phyloP scores from a whole-genome alignment of 2,888 invertebrate species.

The Ferdinandea cuprea region DNA sequence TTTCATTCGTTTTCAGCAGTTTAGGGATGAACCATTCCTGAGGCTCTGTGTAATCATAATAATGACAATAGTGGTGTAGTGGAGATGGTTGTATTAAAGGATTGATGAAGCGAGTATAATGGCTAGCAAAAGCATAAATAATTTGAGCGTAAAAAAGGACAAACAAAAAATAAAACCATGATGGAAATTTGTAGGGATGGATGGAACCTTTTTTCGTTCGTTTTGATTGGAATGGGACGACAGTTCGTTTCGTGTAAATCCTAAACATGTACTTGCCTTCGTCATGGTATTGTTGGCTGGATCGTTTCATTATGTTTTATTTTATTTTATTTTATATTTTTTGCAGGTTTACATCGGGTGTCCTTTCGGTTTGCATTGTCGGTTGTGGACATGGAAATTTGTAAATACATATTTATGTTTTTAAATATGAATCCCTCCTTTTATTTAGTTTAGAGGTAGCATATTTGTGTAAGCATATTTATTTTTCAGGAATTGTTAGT shows the following conservation, averaged over 20 bases:
- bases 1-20: slow-evolving; percentile 42
- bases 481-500: too few species aligned
- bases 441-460: too few species aligned
- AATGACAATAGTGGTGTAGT: slow-evolving; percentile 59
- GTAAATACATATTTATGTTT: too few species aligned
- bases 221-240: not conserved
- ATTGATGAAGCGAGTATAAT: slow-evolving; percentile 70
- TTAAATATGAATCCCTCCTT: too few species aligned
- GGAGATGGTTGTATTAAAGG: slow-evolving; percentile 60
- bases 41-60: slow-evolving; percentile 58
- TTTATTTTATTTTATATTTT: slow-evolving; percentile 32
- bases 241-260: slow-evolving; percentile 19
- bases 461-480: too few species aligned
- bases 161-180: slow-evolving; percentile 35
- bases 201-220: slow-evolving; percentile 12
- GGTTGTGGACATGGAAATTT: not conserved
- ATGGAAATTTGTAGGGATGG: slow-evolving; percentile 41
- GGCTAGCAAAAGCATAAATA: slow-evolving; percentile 63
- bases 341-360: slow-evolving; percentile 8
- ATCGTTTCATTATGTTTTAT: slow-evolving; percentile 38
- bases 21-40: slow-evolving; percentile 44
- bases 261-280: slow-evolving; percentile 34
- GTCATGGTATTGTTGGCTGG: slow-evolving; percentile 31
- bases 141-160: slow-evolving; percentile 56
- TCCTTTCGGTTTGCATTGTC: slow-evolving; percentile 14